Evolutionary conservation across 2,797 vertebrate genomes (phyloP).

Genomic region (Sebastes hubbsi): DNA sequence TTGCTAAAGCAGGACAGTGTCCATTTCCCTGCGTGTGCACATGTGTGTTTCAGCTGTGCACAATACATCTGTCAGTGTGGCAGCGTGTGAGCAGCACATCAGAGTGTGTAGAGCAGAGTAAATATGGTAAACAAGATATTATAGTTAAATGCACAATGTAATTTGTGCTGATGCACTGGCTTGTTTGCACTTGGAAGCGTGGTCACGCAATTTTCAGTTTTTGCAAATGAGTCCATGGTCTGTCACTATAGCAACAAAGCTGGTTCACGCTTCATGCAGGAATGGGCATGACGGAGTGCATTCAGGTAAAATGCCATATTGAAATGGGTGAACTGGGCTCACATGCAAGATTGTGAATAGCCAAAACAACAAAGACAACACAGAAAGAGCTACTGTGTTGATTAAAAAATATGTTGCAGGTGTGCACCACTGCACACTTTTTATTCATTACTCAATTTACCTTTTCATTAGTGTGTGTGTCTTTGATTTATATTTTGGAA

Average conservation of each 20-base stretch:
- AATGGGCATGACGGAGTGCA: not conserved
- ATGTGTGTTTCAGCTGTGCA: not conserved
- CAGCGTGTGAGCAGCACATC: not conserved
- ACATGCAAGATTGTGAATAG: not conserved
- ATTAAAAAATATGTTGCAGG: not conserved
- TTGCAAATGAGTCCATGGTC: not conserved
- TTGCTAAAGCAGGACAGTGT: not conserved
- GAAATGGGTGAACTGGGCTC: not conserved
- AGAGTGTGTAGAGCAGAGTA: not conserved
- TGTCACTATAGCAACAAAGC: conserved; percentile 21
- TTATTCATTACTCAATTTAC: not conserved
- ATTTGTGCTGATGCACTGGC: not conserved
- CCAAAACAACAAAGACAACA: not conserved
- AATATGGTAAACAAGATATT: not conserved
- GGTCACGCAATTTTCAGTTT: not conserved
- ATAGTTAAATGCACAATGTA: not conserved
- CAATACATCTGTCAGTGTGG: not conserved
- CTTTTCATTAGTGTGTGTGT: not conserved
- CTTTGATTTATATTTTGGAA: not conserved
- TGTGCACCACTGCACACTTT: not conserved
- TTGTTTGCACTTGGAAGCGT: not conserved
- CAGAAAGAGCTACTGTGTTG: not conserved
- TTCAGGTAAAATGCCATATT: not conserved
- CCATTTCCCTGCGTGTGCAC: not conserved
- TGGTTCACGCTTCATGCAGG: not conserved